Evolutionary conservation across 2,113 vertebrate genomes (phyloP).

Genomic region (Empidonax alnorum): DNA sequence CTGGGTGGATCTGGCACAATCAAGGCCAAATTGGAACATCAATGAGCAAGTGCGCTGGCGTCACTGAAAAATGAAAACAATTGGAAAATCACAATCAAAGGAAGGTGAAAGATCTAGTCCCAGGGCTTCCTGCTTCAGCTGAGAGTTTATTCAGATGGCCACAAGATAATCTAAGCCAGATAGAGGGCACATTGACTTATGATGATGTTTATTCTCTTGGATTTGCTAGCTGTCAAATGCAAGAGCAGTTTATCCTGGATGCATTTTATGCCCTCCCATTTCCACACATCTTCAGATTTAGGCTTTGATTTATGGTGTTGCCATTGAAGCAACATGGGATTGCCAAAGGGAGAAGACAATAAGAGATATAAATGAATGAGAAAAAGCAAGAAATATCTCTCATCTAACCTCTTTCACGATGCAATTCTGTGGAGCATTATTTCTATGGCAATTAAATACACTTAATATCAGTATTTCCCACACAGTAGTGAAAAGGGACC

Average conservation of each 20-base stretch:
- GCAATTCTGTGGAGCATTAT: not conserved
- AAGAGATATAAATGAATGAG: not conserved
- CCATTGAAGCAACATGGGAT: not conserved
- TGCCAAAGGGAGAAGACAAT: not conserved
- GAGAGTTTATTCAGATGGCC: constrained; percentile 69
- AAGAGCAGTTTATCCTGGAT: not conserved
- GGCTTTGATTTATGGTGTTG: not conserved
- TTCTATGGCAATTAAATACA: not conserved
- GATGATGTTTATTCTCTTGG: not conserved
- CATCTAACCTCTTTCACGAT: not conserved
- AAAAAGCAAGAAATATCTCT: not conserved
- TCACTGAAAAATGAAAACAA: constrained; percentile 55
- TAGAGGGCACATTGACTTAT: not conserved
- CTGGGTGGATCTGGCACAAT: not conserved
- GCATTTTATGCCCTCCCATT: not conserved
- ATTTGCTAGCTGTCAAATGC: constrained; percentile 17
- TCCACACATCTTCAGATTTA: not conserved
- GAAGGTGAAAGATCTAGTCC: constrained; percentile 80
- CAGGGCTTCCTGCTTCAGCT: constrained; percentile 74
- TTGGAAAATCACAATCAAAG: constrained; percentile 76
- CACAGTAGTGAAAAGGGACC: not conserved
- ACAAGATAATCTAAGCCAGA: constrained; percentile 41
- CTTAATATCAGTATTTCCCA: not conserved
- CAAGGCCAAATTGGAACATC: constrained; percentile 23
- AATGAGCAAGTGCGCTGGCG: constrained; percentile 42